Percentiles rank a stretch among this genome's conserved stretches.
Conservation (phyloP, 2,113 vertebrate genomes). For the Vanacampus margaritifer region DNA sequence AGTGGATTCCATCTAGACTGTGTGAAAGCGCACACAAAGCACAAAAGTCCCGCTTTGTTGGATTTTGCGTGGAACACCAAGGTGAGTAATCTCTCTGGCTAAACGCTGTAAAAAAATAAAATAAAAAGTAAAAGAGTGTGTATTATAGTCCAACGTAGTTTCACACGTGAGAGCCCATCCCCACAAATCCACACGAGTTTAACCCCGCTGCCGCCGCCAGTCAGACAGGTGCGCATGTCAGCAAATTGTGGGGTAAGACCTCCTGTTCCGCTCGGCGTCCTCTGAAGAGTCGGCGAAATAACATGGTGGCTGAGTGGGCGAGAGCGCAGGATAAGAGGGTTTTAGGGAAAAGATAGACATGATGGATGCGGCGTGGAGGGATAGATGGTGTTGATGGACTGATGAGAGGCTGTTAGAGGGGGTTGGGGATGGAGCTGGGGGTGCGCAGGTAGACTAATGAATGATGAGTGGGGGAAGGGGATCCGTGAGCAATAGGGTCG, state of each 20-base stretch:
- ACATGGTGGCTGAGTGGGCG: slow-evolving; percentile 43
- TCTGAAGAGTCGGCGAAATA: slow-evolving; percentile 41
- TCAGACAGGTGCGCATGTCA: slow-evolving; percentile 41
- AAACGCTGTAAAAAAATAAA: neutral
- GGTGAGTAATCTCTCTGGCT: neutral
- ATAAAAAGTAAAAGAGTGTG: neutral
- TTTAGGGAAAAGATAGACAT: slow-evolving; percentile 47
- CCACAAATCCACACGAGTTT: slow-evolving; percentile 6
- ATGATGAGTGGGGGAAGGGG: slow-evolving; percentile 52
- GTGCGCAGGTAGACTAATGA: slow-evolving; percentile 60
- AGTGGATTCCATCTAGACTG: neutral
- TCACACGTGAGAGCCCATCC: neutral
- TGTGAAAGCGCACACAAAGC: neutral
- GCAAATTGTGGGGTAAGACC: slow-evolving; percentile 55
- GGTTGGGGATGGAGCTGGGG: slow-evolving; percentile 36
- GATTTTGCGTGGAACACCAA: neutral
- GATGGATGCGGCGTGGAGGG: slow-evolving; percentile 49
- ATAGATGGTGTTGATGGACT: slow-evolving; percentile 48
- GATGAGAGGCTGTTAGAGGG: slow-evolving; percentile 62
- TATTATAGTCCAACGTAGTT: neutral
- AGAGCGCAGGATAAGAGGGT: slow-evolving; percentile 46
- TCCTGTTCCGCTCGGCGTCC: slow-evolving; percentile 26
- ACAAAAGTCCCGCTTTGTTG: neutral
- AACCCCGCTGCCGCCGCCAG: neutral
- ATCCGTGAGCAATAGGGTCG: slow-evolving; percentile 40